These are phyloP conservation scores for Eilema griseolum DNA, from an alignment of 2,888 invertebrate genomes.

Conservation along the genomic window DNA sequence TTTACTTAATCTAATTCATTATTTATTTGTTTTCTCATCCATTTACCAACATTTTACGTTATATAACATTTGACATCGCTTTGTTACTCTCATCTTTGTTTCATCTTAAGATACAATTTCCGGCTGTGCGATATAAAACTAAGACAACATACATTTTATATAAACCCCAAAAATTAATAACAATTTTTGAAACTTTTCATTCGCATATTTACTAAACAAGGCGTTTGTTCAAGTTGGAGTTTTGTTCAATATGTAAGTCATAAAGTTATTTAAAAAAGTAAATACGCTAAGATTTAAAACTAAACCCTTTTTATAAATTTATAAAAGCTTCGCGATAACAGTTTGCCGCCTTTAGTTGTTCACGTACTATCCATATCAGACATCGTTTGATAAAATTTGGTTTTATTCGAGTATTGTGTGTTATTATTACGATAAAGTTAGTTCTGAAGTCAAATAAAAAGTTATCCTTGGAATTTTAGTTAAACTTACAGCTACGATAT, in stretches of 20 bases:
- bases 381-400: not conserved
- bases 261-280: not conserved
- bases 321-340: constrained; percentile 55
- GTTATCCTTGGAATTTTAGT: not conserved
- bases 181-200: not conserved
- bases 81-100: constrained; percentile 47
- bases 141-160: not conserved
- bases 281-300: not conserved
- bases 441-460: not conserved
- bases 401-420: not conserved
- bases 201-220: not conserved
- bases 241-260: not conserved
- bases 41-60: constrained; percentile 58
- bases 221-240: not conserved
- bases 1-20: constrained; percentile 60
- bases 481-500: constrained; percentile 40
- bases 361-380: constrained; percentile 1
- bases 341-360: constrained; percentile 56
- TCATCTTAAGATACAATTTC: constrained; percentile 37
- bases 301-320: constrained; percentile 28
- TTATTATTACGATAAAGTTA: not conserved
- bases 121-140: constrained; percentile 43
- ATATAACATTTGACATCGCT: constrained; percentile 64
- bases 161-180: not conserved
- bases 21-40: constrained; percentile 56